Percentiles rank a stretch among this genome's conserved stretches.
Conservation (phyloP, 2,888 invertebrate species). For the Eupithecia inturbata region DNA sequence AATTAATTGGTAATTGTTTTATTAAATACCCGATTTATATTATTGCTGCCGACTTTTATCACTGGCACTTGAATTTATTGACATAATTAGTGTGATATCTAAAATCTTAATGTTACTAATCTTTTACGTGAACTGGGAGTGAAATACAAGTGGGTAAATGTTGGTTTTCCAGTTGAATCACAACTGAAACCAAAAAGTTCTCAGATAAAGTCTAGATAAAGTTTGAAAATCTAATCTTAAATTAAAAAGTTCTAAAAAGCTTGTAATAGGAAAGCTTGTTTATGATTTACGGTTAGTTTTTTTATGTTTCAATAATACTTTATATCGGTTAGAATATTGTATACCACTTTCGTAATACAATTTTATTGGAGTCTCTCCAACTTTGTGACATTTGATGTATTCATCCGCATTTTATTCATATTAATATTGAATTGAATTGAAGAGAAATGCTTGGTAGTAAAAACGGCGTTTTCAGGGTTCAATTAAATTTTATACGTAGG, state of each 20-base stretch:
- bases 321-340: conserved; percentile 12
- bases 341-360: conserved; percentile 12
- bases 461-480: conserved; percentile 40
- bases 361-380: conserved; percentile 9
- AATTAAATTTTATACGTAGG: conserved; percentile 52
- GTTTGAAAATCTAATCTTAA: too few relatives aligned
- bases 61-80: background rate
- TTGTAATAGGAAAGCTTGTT: too few relatives aligned
- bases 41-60: background rate
- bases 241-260: too few relatives aligned
- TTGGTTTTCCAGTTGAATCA: background rate
- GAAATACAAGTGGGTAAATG: background rate
- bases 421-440: conserved; percentile 32
- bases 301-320: background rate
- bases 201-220: too few relatives aligned
- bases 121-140: background rate
- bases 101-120: background rate
- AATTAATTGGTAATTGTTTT: conserved; percentile 32
- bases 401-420: conserved; percentile 39
- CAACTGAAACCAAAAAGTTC: background rate
- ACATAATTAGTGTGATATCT: background rate
- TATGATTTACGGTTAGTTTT: too few relatives aligned
- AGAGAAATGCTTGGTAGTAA: conserved; percentile 37
- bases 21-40: conserved; percentile 18
- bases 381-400: conserved; percentile 34